These are phyloP conservation scores for Liasis olivaceus DNA, from an alignment of 2,797 vertebrate genomes.

Conservation along the genomic window DNA sequence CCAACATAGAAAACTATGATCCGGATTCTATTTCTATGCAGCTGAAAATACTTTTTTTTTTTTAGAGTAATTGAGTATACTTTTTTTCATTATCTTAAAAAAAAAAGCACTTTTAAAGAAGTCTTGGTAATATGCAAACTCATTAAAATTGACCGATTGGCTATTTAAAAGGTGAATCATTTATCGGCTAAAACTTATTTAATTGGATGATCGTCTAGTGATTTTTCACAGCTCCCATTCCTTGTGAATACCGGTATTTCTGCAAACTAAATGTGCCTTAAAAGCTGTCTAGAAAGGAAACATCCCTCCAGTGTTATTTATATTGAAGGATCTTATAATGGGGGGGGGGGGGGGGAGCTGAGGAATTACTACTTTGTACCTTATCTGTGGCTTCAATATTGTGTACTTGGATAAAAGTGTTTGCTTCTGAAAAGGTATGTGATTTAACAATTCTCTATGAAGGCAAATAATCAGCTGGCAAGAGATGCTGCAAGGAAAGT, in stretches of 20 bases:
- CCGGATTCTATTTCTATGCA: neutral
- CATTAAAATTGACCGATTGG: neutral
- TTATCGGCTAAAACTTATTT: neutral
- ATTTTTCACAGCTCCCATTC: neutral
- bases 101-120: neutral
- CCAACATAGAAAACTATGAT: too few species aligned
- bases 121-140: neutral
- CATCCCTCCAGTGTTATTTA: neutral
- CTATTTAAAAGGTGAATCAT: neutral
- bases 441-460: constrained; percentile 3
- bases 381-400: neutral
- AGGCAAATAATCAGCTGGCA: constrained; percentile 14
- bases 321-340: neutral
- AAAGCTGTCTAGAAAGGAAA: neutral
- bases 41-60: neutral
- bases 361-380: constrained; percentile 18
- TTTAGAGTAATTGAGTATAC: neutral
- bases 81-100: neutral
- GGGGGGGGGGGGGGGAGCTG: neutral
- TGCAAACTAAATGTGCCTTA: neutral
- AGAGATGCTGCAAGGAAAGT: neutral
- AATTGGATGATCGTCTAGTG: neutral
- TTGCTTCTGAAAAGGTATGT: constrained; percentile 13
- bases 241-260: neutral
- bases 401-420: neutral